These are phyloP conservation scores for Cancer borealis DNA, from an alignment of 2,888 invertebrate species.

Conservation along the genomic window DNA sequence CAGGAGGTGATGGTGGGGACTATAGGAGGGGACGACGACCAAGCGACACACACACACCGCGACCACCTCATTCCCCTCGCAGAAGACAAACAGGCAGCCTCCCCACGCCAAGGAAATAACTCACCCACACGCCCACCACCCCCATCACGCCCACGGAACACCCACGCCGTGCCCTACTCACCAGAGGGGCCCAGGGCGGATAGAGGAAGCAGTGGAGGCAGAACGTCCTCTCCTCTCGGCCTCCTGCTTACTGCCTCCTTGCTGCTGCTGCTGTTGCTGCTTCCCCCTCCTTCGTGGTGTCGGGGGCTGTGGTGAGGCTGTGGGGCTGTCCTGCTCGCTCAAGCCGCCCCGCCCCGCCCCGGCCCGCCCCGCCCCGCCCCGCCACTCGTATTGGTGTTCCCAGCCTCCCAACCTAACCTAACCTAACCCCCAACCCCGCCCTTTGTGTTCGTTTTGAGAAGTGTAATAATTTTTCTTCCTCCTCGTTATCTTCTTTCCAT, in stretches of 20 bases:
- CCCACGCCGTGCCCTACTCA: conserved; percentile 59
- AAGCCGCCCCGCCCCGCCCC: conserved; percentile 31
- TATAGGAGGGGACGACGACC: not conserved
- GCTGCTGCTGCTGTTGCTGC: not conserved
- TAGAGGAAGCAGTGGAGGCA: not conserved
- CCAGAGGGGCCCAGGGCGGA: conserved; percentile 44
- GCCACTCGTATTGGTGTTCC: not conserved
- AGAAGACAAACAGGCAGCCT: conserved; percentile 58
- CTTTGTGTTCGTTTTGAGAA: not conserved
- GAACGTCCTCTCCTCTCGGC: not conserved
- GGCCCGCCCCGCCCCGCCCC: not conserved
- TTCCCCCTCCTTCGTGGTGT: not conserved
- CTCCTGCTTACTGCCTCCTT: not conserved
- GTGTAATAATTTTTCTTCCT: not conserved
- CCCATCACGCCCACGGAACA: conserved; percentile 64
- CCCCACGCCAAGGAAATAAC: conserved; percentile 53
- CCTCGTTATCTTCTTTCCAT: not conserved
- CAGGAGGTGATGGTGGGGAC: conserved; percentile 54
- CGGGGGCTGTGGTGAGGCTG: not conserved
- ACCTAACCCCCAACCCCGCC: not conserved
- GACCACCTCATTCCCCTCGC: conserved; percentile 35
- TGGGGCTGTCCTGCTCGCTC: not conserved
- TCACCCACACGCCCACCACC: conserved; percentile 55
- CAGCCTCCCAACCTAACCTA: not conserved
- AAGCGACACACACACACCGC: not conserved